Evolutionary conservation across 2,113 vertebrate species (phyloP).

Genomic region (Asarcornis scutulata): DNA sequence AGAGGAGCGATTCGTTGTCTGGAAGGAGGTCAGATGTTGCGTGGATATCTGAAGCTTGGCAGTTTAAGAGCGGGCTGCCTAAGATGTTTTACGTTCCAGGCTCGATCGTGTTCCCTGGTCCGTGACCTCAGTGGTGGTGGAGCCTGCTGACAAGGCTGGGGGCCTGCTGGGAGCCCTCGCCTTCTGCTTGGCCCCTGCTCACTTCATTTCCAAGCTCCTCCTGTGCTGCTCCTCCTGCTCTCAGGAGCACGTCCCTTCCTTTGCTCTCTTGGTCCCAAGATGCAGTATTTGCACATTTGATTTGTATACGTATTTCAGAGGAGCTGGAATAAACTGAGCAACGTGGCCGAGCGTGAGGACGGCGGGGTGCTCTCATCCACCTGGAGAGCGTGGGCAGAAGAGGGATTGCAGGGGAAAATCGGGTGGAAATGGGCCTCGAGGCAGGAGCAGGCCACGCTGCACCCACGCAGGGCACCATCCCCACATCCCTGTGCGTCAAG

Average conservation of each 20-base stretch:
- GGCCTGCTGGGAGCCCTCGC: not conserved
- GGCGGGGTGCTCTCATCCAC: not conserved
- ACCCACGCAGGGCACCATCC: not conserved
- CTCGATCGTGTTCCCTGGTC: not conserved
- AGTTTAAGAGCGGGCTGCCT: slow-evolving; percentile 33
- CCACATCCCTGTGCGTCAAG: fast-evolving
- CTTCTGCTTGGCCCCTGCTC: not conserved
- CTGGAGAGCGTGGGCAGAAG: not conserved
- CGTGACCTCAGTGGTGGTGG: slow-evolving; percentile 18
- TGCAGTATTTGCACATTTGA: slow-evolving; percentile 73
- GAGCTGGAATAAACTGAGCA: slow-evolving; percentile 56
- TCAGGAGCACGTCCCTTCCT: not conserved
- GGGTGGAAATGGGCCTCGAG: not conserved
- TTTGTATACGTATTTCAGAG: slow-evolving; percentile 31
- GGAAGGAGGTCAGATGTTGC: slow-evolving; percentile 61
- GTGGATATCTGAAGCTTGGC: slow-evolving; percentile 27
- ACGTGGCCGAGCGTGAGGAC: not conserved
- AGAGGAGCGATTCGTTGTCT: slow-evolving; percentile 76
- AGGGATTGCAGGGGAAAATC: not conserved
- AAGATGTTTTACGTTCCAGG: slow-evolving; percentile 17
- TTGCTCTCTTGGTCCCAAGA: not conserved
- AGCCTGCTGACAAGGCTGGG: not conserved
- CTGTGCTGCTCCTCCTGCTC: slow-evolving; percentile 24
- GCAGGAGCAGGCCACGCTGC: not conserved
- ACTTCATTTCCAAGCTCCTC: slow-evolving; percentile 27